phyloP scores from a whole-genome alignment of 2,888 invertebrate genomes.

The Synanthedon myopaeformis region DNA sequence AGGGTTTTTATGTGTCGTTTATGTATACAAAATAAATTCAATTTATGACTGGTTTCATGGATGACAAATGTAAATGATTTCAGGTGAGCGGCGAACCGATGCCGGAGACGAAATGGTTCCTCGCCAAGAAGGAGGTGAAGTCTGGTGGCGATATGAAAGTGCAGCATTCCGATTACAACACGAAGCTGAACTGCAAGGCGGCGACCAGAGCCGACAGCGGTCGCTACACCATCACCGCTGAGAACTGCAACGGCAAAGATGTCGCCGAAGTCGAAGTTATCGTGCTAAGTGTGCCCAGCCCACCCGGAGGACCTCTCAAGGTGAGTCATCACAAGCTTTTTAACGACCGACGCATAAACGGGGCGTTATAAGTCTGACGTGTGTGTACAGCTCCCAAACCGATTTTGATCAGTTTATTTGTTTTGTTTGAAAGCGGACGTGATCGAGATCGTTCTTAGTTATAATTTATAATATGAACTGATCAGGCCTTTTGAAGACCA shows the following conservation, averaged over 20 bases:
- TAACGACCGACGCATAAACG: no score
- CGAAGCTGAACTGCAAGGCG: constrained; percentile 82
- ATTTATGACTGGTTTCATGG: no score
- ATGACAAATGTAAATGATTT: no score
- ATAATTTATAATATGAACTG: no score
- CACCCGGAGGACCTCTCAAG: constrained; percentile 93
- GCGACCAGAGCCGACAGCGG: constrained; percentile 91
- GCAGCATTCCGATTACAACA: constrained; percentile 86
- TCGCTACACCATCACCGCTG: constrained; percentile 89
- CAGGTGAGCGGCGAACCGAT: constrained; percentile 88
- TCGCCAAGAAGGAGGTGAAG: constrained; percentile 83
- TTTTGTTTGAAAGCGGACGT: no score
- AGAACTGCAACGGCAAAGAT: constrained; percentile 95
- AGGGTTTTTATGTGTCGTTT: no score
- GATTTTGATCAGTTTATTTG: no score
- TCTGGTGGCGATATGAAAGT: constrained; percentile 82
- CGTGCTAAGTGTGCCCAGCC: constrained; percentile 87
- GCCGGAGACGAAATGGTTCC: constrained; percentile 92
- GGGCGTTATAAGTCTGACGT: no score
- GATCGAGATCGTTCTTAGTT: no score
- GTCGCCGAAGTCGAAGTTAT: constrained; percentile 92
- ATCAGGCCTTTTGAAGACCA: no score
- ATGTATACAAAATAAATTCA: no score
- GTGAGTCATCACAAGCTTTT: constrained; percentile 37
- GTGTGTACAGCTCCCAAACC: no score